phyloP scores from a whole-genome alignment of 2,888 invertebrate genomes.

The Alsophila aescularia region DNA sequence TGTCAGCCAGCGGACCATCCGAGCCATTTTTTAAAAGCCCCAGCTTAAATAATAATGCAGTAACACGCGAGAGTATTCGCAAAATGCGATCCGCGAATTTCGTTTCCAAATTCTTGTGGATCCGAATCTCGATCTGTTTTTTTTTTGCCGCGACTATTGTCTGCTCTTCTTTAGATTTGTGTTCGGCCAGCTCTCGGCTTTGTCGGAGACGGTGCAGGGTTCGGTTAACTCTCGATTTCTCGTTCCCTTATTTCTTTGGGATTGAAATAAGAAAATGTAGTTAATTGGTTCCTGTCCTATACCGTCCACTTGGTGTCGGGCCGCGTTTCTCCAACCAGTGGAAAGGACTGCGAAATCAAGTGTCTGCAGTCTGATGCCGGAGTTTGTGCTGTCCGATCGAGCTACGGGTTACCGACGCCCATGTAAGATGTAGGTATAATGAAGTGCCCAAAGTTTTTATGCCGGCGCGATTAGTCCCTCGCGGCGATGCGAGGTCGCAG shows the following conservation, averaged over 20 bases:
- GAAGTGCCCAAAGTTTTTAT: constrained; percentile 78
- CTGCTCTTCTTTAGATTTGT: constrained; percentile 66
- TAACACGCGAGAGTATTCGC: constrained; percentile 83
- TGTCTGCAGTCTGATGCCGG: neutral
- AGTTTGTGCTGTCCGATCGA: too few species aligned
- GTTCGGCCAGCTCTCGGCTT: constrained; percentile 53
- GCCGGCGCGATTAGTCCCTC: constrained; percentile 71
- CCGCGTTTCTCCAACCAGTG: constrained; percentile 25
- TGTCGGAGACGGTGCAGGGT: constrained; percentile 48
- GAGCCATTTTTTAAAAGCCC: constrained; percentile 76
- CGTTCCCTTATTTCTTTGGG: constrained; percentile 40
- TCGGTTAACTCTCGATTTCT: constrained; percentile 17
- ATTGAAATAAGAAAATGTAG: constrained; percentile 53
- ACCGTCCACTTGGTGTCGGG: constrained; percentile 36
- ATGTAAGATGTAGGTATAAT: constrained; percentile 56
- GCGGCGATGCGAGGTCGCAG: constrained; percentile 72
- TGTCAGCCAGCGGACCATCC: constrained; percentile 58
- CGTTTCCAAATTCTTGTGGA: constrained; percentile 76
- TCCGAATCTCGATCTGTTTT: constrained; percentile 60
- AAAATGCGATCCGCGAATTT: constrained; percentile 82
- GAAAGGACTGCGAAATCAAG: constrained; percentile 40
- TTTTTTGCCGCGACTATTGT: constrained; percentile 78
- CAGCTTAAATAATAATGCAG: constrained; percentile 83
- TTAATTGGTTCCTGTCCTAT: constrained; percentile 62
- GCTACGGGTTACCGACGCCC: constrained; percentile 7